Evolutionary conservation across 2,888 invertebrate species (phyloP).

Genomic region (Antitype chi): DNA sequence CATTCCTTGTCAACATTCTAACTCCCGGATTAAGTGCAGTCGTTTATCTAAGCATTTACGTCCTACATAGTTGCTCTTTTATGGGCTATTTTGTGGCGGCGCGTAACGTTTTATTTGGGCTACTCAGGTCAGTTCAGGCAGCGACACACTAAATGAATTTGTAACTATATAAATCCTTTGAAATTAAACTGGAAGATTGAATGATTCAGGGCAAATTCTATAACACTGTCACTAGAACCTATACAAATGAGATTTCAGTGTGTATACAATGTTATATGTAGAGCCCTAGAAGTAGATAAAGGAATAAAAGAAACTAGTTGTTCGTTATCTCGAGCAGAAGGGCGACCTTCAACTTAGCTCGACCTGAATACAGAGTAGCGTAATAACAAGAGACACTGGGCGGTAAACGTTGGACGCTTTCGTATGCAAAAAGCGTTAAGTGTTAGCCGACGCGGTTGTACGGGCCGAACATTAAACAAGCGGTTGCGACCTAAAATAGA

Average conservation of each 20-base stretch:
- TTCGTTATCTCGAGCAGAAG: constrained; percentile 84
- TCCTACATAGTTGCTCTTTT: constrained; percentile 83
- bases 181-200: constrained; percentile 72
- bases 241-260: constrained; percentile 56
- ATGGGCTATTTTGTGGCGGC: constrained; percentile 80
- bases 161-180: constrained; percentile 64
- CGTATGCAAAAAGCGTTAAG: constrained; percentile 91
- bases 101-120: constrained; percentile 80
- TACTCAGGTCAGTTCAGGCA: constrained; percentile 77
- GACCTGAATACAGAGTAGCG: constrained; percentile 86
- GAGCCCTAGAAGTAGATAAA: constrained; percentile 68
- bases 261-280: constrained; percentile 62
- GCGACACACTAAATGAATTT: constrained; percentile 72
- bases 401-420: constrained; percentile 86
- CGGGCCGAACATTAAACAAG: constrained; percentile 90
- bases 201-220: constrained; percentile 55
- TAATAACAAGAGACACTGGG: constrained; percentile 87
- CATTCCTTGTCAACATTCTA: constrained; percentile 88
- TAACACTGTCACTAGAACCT: constrained; percentile 55
- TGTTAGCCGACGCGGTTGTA: constrained; percentile 90
- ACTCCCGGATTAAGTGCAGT: constrained; percentile 88
- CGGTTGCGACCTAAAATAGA: constrained; percentile 89
- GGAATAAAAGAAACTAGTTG: constrained; percentile 80
- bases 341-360: constrained; percentile 87
- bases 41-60: constrained; percentile 87